Evolutionary conservation across 1,140 invertebrate species (phyloP).

Genomic region (Drosophila athabasca): DNA sequence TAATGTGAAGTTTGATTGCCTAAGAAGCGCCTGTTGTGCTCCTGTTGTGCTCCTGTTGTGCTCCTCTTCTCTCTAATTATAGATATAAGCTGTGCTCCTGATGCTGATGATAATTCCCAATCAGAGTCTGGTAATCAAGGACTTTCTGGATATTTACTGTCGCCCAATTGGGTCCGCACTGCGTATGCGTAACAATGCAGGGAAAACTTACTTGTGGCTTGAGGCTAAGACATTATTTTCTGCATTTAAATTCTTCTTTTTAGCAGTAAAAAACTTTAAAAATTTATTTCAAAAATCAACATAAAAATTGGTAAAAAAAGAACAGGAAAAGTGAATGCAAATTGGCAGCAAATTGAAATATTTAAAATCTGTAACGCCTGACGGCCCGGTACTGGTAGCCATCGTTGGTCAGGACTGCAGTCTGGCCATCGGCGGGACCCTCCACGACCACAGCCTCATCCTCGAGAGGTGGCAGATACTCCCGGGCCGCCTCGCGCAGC

Average conservation of each 20-base stretch:
- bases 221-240: too few species aligned
- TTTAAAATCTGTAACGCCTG: constrained; percentile 70
- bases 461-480: constrained; percentile 62
- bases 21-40: too few species aligned
- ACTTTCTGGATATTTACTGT: constrained; percentile 3
- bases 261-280: constrained; percentile 21
- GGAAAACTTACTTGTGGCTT: too few species aligned
- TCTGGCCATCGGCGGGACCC: constrained; percentile 63
- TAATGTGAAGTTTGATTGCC: constrained; percentile 12
- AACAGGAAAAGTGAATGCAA: constrained; percentile 8
- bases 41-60: too few species aligned
- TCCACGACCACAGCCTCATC: constrained; percentile 47
- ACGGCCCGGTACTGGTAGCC: constrained; percentile 77
- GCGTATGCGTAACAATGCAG: too few species aligned
- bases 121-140: neutral
- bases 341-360: constrained; percentile 24
- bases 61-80: too few species aligned
- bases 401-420: constrained; percentile 65
- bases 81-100: too few species aligned
- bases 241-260: constrained; percentile 10
- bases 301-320: constrained; percentile 9
- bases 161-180: too few species aligned
- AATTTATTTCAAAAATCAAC: constrained; percentile 18
- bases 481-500: constrained; percentile 56
- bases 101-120: too few species aligned